These are phyloP conservation scores for Poliocrania exsul DNA, from an alignment of 2,797 vertebrate genomes.

Conservation along the genomic window DNA sequence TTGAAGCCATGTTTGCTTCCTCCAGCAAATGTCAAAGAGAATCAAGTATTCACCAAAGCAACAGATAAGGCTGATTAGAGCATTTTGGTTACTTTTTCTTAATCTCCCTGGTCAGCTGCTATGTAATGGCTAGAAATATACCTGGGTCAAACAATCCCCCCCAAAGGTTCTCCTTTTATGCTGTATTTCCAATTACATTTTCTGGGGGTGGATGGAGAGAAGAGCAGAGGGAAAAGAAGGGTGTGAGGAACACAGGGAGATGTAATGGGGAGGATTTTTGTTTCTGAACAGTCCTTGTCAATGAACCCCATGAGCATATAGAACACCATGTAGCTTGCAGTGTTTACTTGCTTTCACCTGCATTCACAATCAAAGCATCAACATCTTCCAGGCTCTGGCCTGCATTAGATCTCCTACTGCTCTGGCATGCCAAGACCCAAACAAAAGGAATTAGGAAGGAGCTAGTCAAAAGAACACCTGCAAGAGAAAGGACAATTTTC, in stretches of 20 bases:
- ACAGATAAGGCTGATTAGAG: background rate
- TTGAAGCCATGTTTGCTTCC: background rate
- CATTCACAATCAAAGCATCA: background rate
- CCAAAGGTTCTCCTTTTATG: background rate
- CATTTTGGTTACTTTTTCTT: background rate
- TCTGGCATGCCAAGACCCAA: background rate
- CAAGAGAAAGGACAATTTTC: background rate
- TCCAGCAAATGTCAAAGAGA: background rate
- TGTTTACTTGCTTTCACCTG: background rate
- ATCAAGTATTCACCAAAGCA: background rate
- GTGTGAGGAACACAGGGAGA: background rate
- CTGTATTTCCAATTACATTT: background rate
- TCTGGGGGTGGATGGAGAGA: background rate
- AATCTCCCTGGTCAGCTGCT: background rate
- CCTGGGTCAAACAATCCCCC: background rate
- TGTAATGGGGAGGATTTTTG: background rate
- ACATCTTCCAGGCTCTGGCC: background rate
- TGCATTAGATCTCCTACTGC: background rate
- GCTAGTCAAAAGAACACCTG: background rate
- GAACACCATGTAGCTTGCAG: rapidly evolving
- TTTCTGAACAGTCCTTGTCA: background rate
- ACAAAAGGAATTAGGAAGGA: background rate
- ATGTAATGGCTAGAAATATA: background rate
- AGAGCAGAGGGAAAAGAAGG: background rate
- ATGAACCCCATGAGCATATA: background rate